These are phyloP conservation scores for Phaedon cochleariae DNA, from an alignment of 2,888 invertebrate species.

Conservation along the genomic window DNA sequence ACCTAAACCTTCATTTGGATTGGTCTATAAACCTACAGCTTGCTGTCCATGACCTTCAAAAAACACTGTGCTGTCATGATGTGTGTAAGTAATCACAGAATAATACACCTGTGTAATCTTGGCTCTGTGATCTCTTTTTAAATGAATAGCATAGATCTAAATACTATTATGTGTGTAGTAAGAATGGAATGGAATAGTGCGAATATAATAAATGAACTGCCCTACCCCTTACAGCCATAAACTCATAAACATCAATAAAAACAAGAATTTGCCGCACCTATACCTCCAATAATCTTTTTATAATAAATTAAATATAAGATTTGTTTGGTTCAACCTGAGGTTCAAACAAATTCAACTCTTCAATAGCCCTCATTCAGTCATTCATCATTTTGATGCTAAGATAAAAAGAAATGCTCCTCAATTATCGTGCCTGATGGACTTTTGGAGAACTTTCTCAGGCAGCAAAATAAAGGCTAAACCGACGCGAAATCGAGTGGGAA, in stretches of 20 bases:
- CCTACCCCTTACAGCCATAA: no score
- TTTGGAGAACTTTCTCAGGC: no score
- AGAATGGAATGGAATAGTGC: background rate
- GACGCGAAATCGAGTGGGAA: no score
- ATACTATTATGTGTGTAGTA: no score
- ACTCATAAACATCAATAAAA: conserved; percentile 22
- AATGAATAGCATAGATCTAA: no score
- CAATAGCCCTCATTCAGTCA: no score
- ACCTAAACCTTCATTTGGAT: background rate
- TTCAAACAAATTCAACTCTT: background rate
- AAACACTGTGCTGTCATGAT: background rate
- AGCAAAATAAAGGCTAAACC: no score
- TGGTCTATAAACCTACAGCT: background rate
- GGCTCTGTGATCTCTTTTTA: no score
- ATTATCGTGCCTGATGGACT: no score
- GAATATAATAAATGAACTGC: conserved; percentile 6
- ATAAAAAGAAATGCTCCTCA: no score
- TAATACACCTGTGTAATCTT: no score
- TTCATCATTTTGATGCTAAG: no score
- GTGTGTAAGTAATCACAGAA: background rate
- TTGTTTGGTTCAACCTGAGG: background rate
- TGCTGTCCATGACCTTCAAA: conserved; percentile 13
- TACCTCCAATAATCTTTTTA: conserved; percentile 18
- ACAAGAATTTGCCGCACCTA: conserved; percentile 33
- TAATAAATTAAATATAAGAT: conserved; percentile 9